These are phyloP conservation scores for Yoshiicerus persimilis DNA, from an alignment of 1,140 invertebrate genomes.

Conservation along the genomic window DNA sequence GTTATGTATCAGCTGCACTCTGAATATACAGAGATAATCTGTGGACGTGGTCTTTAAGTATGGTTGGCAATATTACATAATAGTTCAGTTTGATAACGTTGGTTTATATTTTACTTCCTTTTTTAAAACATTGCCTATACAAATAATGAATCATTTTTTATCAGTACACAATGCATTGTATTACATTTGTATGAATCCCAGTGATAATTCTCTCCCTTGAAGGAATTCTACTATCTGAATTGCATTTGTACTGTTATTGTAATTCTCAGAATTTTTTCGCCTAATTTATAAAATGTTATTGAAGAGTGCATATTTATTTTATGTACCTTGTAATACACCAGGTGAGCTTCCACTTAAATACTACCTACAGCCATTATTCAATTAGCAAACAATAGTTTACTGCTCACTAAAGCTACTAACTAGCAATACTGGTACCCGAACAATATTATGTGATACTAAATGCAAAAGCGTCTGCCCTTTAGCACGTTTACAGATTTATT, in stretches of 20 bases:
- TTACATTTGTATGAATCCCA: background rate
- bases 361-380: background rate
- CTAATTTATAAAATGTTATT: background rate
- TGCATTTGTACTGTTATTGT: background rate
- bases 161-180: no score
- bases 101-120: no score
- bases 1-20: no score
- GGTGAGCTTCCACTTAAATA: background rate
- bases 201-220: background rate
- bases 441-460: no score
- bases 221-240: background rate
- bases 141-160: no score
- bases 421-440: background rate
- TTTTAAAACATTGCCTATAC: no score
- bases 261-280: background rate
- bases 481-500: no score
- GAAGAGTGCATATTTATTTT: background rate
- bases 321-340: background rate
- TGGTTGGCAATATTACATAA: background rate
- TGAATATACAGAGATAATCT: background rate
- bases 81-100: background rate
- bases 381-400: background rate
- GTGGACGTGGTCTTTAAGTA: background rate
- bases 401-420: no score
- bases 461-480: no score